Evolutionary conservation across 1,140 invertebrate genomes (phyloP).

Genomic region (Papilio dardanus): DNA sequence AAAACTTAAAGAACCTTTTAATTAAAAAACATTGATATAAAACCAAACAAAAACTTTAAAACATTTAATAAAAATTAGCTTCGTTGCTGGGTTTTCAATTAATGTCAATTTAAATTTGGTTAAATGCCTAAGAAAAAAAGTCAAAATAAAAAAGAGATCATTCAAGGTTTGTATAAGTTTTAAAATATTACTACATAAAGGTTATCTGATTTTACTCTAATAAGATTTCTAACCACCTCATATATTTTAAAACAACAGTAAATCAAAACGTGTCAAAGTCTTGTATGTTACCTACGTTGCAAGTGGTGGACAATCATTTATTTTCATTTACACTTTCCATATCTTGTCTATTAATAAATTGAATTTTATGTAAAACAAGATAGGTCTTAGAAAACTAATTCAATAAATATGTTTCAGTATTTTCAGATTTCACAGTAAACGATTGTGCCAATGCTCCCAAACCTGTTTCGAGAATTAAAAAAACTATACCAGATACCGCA

Average conservation of each 20-base stretch:
- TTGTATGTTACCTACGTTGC: too few species aligned
- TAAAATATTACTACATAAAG: too few species aligned
- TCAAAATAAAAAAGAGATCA: conserved; percentile 50
- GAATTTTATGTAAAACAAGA: neutral
- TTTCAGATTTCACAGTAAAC: conserved; percentile 86
- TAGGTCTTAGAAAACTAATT: neutral
- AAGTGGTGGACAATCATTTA: too few species aligned
- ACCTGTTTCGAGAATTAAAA: conserved; percentile 81
- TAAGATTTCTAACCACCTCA: too few species aligned
- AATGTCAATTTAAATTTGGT: conserved; percentile 38
- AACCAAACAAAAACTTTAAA: neutral
- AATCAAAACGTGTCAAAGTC: too few species aligned
- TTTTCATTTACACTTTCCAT: neutral
- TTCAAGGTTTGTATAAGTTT: conserved; percentile 37
- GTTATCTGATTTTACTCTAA: too few species aligned
- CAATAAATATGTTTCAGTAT: conserved; percentile 36
- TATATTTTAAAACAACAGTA: too few species aligned
- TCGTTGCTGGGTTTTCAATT: conserved; percentile 35
- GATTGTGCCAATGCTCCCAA: conserved; percentile 85
- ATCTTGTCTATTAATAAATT: neutral
- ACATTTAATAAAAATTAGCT: neutral
- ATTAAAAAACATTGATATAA: neutral
- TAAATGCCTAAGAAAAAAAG: conserved; percentile 68
- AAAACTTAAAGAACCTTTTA: neutral
- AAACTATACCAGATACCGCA: conserved; percentile 70